Base-by-base conservation (phyloP, 2,797 vertebrate species). In the Lutjanus argentimaculatus region DNA sequence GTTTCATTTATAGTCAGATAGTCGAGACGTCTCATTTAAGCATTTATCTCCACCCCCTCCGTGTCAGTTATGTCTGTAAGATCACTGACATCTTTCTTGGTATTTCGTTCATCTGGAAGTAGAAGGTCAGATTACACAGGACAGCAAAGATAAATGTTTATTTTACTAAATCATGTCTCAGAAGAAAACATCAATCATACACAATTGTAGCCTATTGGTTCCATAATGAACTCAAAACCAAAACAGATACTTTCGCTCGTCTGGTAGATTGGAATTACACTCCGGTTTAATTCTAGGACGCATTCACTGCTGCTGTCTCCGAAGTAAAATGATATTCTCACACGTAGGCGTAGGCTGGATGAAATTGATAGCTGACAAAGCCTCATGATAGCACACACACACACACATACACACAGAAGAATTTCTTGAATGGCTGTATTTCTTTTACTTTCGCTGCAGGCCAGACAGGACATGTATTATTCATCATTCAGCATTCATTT, bases 351-450 rank as follows among this genome's bases (percentile, higher is more conserved):
- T 67, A 1, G 64, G 75, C 51, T 55, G 62, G 25, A 61, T 62
- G 69, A 69, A 74, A 77, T 15, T 67, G 61, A 67, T 65, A 43
- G 30, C 71, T 67, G 57, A 78, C 56, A 67, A 72, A 67, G 72
- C 21, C 53, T 62, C 56, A 42, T 72, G 62, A 84, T 8, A 11
- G 1, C 19, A 55, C 58, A 43, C 40, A 59, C 46, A 55, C n/a
- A 57, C 58, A 83, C 17, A 69, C 66, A 43, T 53, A 67, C 56
- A 59, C 68, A 12, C 19, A n/a, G 22, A 15, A 45, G 42, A 10
- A 15, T 43, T 30, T 56, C 11, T 40, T 77, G 30, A 77, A 71
- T 72, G 25, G 52, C 40, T 63, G 46, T 21, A n/a, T 71, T 43
- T 75, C 8, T 56, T 75, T 68, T 14, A 42, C 8, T 70, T 53